Base-by-base conservation (phyloP, 1,140 invertebrate species). In the Formica exsecta region DNA sequence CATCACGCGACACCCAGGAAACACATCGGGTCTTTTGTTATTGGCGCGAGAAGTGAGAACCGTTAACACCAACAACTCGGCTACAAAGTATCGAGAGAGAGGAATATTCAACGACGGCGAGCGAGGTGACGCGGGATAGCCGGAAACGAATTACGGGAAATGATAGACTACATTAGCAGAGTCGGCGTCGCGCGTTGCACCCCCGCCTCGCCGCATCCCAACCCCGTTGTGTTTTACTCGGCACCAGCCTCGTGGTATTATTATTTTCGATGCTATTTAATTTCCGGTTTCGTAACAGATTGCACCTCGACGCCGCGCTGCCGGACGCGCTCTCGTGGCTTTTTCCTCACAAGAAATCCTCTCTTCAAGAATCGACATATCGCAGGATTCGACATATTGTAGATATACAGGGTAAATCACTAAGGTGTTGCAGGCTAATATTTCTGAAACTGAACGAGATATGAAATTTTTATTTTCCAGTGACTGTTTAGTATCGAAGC, bases 61-160 rank as follows among this genome's bases (percentile, higher is more conserved):
- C 64, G 76, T 86, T 70, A 32, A 73, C 79, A 22, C 54, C 44
- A 38, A 32, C 64, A 38, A 32, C 64, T 36, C 29, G 11, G n/a
- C 44, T 11, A 62, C 36, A 38, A 68, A 88, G 83, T 73, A 48
- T 84, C 62, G 75, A 66, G 32, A 44, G 8, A 32, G 44, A 19
- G 16, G 25, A 32, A 16, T 32, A 68, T 83, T 51, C 57, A 75
- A 9, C 62, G 29, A 61, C 6, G 9, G 19, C 25, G 65, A 32
- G 61, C 48, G 74, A 38, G 7, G n/a, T 73, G 48, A 41, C 62
- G 41, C 64, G 59, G 65, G 25, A 62, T 68, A 91, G 81, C 91
- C 87, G 92, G 91, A 93, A 93, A 74, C 61, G 84, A 92, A 92
- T 93, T 93, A 92, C 87, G 84, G 86, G 88, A 91, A 93, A 93